Percentiles rank a stretch among this genome's conserved stretches.
Evolutionary conservation across 2,888 invertebrate genomes (phyloP).

Genomic region (Galerucella nymphaeae): DNA sequence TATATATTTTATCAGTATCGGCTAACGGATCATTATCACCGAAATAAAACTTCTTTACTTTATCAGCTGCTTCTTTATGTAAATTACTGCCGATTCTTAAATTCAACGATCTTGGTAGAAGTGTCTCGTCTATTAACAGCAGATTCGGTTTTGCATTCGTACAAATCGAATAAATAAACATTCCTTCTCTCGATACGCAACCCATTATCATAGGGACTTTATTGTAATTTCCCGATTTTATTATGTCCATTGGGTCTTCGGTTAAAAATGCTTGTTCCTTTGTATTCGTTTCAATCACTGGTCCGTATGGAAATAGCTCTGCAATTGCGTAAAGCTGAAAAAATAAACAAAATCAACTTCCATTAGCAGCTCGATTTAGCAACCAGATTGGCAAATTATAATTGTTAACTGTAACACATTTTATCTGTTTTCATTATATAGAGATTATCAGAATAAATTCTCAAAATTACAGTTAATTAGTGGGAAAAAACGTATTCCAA

Average conservation of each 20-base stretch:
- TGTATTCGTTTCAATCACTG: constrained; percentile 51
- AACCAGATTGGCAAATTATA: too few species aligned
- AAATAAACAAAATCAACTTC: neutral
- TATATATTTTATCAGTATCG: constrained; percentile 55
- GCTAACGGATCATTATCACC: constrained; percentile 46
- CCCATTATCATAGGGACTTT: constrained; percentile 61
- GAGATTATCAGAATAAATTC: too few species aligned
- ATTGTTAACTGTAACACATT: too few species aligned
- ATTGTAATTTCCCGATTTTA: constrained; percentile 56
- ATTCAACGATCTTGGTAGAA: constrained; percentile 51
- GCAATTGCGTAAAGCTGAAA: constrained; percentile 37
- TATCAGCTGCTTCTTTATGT: constrained; percentile 41
- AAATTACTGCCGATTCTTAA: constrained; percentile 50
- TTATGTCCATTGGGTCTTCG: constrained; percentile 54
- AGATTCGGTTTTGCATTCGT: constrained; percentile 32
- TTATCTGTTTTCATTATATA: too few species aligned
- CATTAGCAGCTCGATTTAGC: too few species aligned
- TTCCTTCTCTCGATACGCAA: constrained; percentile 58
- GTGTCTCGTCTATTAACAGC: constrained; percentile 47
- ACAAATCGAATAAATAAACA: constrained; percentile 46
- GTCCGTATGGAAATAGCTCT: constrained; percentile 45
- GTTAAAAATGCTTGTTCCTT: constrained; percentile 55
- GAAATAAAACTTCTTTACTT: constrained; percentile 57
- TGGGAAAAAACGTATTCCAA: too few species aligned
- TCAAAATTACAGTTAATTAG: too few species aligned